Evolutionary conservation across 2,888 invertebrate genomes (phyloP).

Genomic region (Eilema griseolum): DNA sequence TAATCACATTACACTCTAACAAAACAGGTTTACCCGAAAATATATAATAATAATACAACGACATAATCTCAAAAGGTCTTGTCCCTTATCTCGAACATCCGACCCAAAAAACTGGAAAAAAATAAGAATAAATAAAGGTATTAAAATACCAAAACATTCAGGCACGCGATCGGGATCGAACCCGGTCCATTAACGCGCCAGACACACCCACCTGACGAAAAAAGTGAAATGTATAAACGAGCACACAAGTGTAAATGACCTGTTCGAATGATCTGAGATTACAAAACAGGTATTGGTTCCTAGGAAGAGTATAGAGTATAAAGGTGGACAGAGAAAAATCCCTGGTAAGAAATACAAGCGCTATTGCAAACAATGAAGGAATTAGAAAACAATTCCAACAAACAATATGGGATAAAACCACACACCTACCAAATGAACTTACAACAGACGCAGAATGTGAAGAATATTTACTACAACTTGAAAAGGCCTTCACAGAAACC

Average conservation of each 20-base stretch:
- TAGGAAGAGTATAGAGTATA: too few species aligned
- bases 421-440: too few species aligned
- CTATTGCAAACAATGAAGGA: too few species aligned
- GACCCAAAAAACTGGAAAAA: conserved; percentile 52
- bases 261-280: neutral
- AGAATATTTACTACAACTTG: too few species aligned
- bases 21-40: conserved; percentile 18
- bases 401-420: too few species aligned
- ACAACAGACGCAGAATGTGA: too few species aligned
- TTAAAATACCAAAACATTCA: conserved; percentile 70
- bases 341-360: too few species aligned
- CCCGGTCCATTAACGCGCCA: conserved; percentile 75
- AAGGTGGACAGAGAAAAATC: too few species aligned
- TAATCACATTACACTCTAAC: conserved; percentile 11
- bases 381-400: too few species aligned
- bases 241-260: conserved; percentile 34
- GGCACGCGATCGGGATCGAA: conserved; percentile 80
- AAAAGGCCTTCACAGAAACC: too few species aligned
- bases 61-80: conserved; percentile 53
- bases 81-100: conserved; percentile 43
- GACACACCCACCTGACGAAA: conserved; percentile 73
- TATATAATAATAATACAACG: conserved; percentile 11
- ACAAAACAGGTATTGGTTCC: neutral
- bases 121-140: conserved; percentile 56
- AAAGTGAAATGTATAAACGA: conserved; percentile 60